Base-by-base conservation (phyloP, 2,113 vertebrate genomes). In the Gila orcuttii region DNA sequence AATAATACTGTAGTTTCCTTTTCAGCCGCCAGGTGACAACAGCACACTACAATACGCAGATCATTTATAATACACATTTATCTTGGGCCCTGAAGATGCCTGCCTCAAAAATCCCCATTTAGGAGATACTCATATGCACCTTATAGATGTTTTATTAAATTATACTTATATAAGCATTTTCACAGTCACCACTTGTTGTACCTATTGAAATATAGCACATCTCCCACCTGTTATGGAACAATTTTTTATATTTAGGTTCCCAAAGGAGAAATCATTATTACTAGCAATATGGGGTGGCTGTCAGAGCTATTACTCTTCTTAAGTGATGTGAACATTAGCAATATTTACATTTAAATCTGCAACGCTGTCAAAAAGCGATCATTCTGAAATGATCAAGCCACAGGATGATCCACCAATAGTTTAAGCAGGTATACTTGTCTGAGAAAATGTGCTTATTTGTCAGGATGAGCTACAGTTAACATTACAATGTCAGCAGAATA, bases 21-120 rank as follows among this genome's bases (percentile, higher is more conserved):
- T 31, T 25, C 25, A 76, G n/a, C 74, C 74, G 21, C 74, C 74
- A 76, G 74, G 47, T 52, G 74, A 17, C 74, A 76, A 28, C 47
- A 52, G 13, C 47, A 50, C 74, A 52, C 47, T 47, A 50, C 47
- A 28, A 19, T 9, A 10, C 6, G 25, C 42, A 36, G 21, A 11
- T 17, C 12, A 25, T 39, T 2, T 23, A 23, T 47, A 42, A 74
- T 45, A 47, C 23, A 47, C 39, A 45, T 23, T 74, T 45, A 25
- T 11, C 15, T 12, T 47, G 42, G n/a, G 6, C 71, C 71, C 71
- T 50, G 42, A 75, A 50, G 23, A 45, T 74, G 75, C 25, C 45
- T 77, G 47, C 17, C 75, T 21, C 25, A 55, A 52, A 76, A 10
- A 52, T 21, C 3, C n/a, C 42, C 7, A 11, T 31, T 52, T 11